Base-by-base conservation (phyloP, 2,888 invertebrate species). In the Teleiodes luculella region DNA sequence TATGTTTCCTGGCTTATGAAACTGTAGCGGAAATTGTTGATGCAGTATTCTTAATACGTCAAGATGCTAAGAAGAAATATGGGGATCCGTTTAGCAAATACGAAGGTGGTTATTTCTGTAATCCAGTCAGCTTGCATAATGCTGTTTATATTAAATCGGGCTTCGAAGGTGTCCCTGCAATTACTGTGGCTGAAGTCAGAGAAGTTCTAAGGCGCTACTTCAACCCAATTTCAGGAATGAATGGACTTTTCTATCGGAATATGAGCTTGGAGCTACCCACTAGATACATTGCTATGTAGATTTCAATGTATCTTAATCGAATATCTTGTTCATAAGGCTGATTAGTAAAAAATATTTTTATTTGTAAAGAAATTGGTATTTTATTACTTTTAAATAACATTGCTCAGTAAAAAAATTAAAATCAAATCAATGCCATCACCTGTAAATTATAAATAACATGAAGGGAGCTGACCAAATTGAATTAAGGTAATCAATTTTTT, bases 1-100 rank as follows among this genome's bases (percentile, higher is more conserved):
- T 98, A 58, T 93, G 95, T 46, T 97, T 97, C 74, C 89, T 97
- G 62, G 96, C 97, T 0, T 96, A 96, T 76, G 97, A 98, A 85
- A 96, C 96, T 0, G 95, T 98, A 6, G 97, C 97, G 0, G 95
- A 96, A 75, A 93, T 97, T 55, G 93, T 96, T 1, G 97, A 97
- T 81, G 92, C 94, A 64, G 94, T 96, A 0, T 92, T 97, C 58
- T 76, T 97, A 47, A 93, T 97, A 1, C 90, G 96, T 43, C 92
- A 96, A 67, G 97, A 97, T 75, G 91, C 91, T 37, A 92, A 91
- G 59, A 93, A 92, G 72, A 92, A 91, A 41, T 80, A 87, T 39
- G 92, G 92, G 1, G 95, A 95, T 74, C 93, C 95, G 0, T 92
- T 94, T 54, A 92, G 92, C 60, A 92, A 94, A 59, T 91, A 94